Base-by-base conservation (phyloP, 2,888 invertebrate species). In the Eristalis pertinax region DNA sequence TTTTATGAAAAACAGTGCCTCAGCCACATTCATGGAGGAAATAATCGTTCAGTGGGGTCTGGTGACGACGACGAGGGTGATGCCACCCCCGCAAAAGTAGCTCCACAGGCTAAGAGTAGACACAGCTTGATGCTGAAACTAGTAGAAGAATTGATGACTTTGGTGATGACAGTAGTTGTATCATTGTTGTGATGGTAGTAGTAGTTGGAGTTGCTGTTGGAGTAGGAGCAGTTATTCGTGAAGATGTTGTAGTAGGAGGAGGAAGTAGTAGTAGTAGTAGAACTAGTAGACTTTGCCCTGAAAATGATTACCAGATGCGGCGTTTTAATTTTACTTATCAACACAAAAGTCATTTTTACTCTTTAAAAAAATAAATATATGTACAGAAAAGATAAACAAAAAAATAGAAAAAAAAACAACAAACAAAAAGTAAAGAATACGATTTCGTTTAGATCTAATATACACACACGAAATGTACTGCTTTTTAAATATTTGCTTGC, bases 281-380 rank as follows among this genome's bases (percentile, higher is more conserved):
- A 90, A 92, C 91, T 91, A 92, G 92, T 91, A 91, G 92, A 90
- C 91, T 92, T 92, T 91, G 90, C 91, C 92, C 92, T 92, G 92
- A 92, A 92, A 92, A 92, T 92, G 92, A 92, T 92, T 91, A 91
- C 89, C 90, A 91, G 91, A 92, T 92, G 92, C 92, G 91, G 91
- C 91, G 91, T 92, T 92, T 92, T 92, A 91, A 91, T 84, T 88
- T 89, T 72, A 82, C 68, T 88, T 73, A 84, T 88, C 84, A 88
- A 89, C 84, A 84, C 58, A 88, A 80, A 78, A 77, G 70, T 67
- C 35, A 81, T 81, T 64, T 86, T 77, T 86, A 78, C 82, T 78
- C 75, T 75, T 65, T 50, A 83, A 83, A 76, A 63, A 79, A 83
- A 50, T n/a, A n/a, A n/a, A n/a, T n/a, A 72, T 74, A 76, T 60